Evolutionary conservation across 1,140 invertebrate genomes (phyloP), one percentile per base, ranked within the genome.

Genomic region (Andrena cerasifolii): DNA sequence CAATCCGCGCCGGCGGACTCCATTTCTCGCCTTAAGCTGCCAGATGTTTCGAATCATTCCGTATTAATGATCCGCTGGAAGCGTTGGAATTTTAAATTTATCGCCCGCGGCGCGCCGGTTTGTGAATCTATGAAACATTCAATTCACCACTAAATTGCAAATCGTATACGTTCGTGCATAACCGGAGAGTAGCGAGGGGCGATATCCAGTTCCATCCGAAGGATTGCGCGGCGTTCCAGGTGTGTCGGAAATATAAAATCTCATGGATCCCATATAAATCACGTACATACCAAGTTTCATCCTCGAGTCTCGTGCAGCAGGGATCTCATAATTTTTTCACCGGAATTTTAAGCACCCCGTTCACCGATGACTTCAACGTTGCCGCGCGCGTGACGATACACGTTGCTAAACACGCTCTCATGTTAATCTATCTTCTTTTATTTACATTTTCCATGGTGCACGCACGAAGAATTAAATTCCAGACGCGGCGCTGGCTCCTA

Each of bases 191-290:
- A 7, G 14, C 43, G n/a, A 47, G 58, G n/a, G 58, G 68, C 31
- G 36, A 14, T 36, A 45, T 28, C 45, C 33, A 68, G 63, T 63
- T 33, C 12, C 28, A n/a, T 33, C 45, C n/a, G 40, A n/a, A 14
- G 63, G 73, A 75, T 75, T 58, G 31, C 31, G 45, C 63, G n/a
- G 73, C 73, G 73, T 75, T 47, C 28, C 36, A 56, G 26, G 8
- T 47, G 49, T 43, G 51, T 47, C 21, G 21, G 40, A 68, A 43
- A 68, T 58, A 75, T 68, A 75, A 75, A 75, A 75, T 75, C 73
- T 75, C 28, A 47, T 68, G 73, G 73, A 75, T 75, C 40, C 51
- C 28, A 75, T 67, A 75, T 68, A 75, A 67, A 67, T 75, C 73
- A 75, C 73, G 73, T 56, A 56, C 73, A 63, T 56, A 56, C 73